These are phyloP conservation scores for Oceanodroma tethys DNA, from an alignment of 2,113 vertebrate species.

Conservation along the genomic window DNA sequence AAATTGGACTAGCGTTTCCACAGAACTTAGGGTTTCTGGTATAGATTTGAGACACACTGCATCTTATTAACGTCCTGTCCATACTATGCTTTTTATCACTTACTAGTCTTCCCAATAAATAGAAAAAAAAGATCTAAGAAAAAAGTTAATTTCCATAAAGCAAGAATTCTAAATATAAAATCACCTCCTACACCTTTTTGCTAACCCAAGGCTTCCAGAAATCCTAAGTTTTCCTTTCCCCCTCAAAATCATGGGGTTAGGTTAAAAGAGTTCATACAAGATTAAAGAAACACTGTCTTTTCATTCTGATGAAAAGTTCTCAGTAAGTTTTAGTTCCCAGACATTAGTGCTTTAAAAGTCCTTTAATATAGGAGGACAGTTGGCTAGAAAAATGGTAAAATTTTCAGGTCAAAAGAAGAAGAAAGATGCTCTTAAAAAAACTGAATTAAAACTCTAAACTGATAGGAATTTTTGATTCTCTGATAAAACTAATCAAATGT, in stretches of 20 bases:
- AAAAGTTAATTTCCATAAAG: background rate
- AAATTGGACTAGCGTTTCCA: background rate
- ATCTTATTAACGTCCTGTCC: background rate
- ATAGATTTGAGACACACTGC: background rate
- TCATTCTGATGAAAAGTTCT: background rate
- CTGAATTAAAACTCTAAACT: background rate
- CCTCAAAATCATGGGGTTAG: background rate
- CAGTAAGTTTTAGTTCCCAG: background rate
- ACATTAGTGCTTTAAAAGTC: background rate
- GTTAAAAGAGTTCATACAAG: background rate
- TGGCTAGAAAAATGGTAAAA: background rate
- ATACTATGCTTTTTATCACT: background rate
- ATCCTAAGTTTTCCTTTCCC: background rate
- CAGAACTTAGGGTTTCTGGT: background rate
- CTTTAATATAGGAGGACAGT: background rate
- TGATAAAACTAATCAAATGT: background rate
- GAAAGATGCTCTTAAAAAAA: background rate
- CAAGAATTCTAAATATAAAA: background rate
- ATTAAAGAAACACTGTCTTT: background rate
- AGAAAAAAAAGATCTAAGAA: background rate
- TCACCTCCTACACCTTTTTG: background rate
- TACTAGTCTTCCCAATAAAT: background rate
- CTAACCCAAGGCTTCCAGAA: background rate
- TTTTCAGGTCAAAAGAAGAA: background rate
- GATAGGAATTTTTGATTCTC: background rate